A percentile compares a stretch with the other conserved stretches of the same genome.
Evolutionary conservation across 2,797 vertebrate genomes (phyloP).

Genomic region (Pristis pectinata): DNA sequence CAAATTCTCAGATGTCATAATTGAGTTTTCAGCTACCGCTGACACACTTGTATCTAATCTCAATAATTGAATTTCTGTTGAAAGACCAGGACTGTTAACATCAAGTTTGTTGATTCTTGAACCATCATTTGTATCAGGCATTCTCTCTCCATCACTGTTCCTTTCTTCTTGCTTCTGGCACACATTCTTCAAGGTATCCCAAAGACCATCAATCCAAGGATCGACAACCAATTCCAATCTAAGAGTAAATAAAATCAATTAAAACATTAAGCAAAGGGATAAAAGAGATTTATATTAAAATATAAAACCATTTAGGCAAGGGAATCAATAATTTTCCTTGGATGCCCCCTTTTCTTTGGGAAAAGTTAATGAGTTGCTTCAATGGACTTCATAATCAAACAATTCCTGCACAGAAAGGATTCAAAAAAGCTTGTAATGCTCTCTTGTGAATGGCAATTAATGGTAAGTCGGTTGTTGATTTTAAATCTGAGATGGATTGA

Average conservation of each 20-base stretch:
- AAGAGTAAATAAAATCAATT: slow-evolving; percentile 38
- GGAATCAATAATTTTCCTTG: not conserved
- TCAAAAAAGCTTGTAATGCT: no score
- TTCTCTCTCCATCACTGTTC: not conserved
- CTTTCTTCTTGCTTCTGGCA: slow-evolving; percentile 43
- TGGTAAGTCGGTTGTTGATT: no score
- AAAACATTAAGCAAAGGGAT: not conserved
- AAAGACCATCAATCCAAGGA: slow-evolving; percentile 89
- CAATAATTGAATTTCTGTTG: slow-evolving; percentile 59
- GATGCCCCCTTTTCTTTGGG: not conserved
- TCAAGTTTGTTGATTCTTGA: slow-evolving; percentile 15
- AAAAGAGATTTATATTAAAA: not conserved
- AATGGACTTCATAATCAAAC: no score
- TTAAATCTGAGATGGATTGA: no score
- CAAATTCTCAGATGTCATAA: slow-evolving; percentile 35
- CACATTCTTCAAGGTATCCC: slow-evolving; percentile 67
- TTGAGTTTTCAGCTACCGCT: slow-evolving; percentile 41
- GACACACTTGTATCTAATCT: slow-evolving; percentile 53
- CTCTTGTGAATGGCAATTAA: no score
- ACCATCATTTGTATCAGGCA: not conserved
- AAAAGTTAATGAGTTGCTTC: no score
- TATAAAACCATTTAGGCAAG: not conserved
- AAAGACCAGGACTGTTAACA: slow-evolving; percentile 43
- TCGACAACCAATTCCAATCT: slow-evolving; percentile 90
- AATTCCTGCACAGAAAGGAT: no score